Evolutionary conservation across 1,140 invertebrate species (phyloP).

Genomic region (Oreohelix idahoensis): DNA sequence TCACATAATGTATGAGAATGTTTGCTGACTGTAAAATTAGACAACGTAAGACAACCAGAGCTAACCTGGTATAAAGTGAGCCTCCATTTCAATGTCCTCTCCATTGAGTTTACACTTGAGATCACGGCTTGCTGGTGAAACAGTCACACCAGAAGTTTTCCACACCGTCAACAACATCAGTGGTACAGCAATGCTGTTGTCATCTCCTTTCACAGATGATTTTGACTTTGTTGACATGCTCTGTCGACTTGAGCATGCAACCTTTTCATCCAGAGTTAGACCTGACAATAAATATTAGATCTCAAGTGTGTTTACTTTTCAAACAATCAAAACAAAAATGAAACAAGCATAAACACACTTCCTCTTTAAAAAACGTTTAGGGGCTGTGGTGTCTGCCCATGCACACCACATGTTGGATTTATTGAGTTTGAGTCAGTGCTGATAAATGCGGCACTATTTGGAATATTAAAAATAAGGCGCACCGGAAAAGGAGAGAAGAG

Average conservation of each 20-base stretch:
- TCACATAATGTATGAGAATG: too few relatives aligned
- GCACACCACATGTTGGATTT: too few relatives aligned
- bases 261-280: constrained; percentile 26
- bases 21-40: too few relatives aligned
- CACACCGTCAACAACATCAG: constrained; percentile 33
- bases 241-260: constrained; percentile 9
- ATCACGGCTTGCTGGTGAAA: constrained; percentile 32
- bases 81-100: constrained; percentile 19
- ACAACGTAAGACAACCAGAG: too few relatives aligned
- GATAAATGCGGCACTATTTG: too few relatives aligned
- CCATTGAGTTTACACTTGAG: constrained; percentile 31
- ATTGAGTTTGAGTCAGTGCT: too few relatives aligned
- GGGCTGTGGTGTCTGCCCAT: too few relatives aligned
- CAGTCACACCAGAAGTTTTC: constrained; percentile 30
- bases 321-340: background rate
- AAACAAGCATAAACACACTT: too few relatives aligned
- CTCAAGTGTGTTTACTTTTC: background rate
- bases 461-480: too few relatives aligned
- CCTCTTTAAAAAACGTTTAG: too few relatives aligned
- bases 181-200: constrained; percentile 21
- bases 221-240: background rate
- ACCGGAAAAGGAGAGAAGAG: too few relatives aligned
- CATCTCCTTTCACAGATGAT: background rate
- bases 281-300: constrained; percentile 19
- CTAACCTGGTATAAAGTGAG: constrained; percentile 33